Percentiles rank a stretch among this genome's conserved stretches.
phyloP scores from a whole-genome alignment of 2,888 invertebrate genomes.

The Coecobrya sp. region DNA sequence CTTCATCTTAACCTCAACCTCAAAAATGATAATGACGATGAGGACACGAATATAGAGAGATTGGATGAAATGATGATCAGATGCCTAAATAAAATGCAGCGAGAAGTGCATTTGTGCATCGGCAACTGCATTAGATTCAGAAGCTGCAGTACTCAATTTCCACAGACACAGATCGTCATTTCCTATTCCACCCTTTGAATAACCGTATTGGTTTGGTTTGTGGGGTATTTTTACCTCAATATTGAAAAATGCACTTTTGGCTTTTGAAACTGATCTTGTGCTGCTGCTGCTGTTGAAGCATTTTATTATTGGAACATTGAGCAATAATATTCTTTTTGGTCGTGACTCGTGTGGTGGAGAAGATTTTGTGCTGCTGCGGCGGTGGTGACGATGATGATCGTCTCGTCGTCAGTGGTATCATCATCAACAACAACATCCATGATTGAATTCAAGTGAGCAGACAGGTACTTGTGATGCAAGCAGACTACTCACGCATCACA shows the following conservation, averaged over 20 bases:
- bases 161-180: slow-evolving; percentile 44
- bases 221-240: not conserved
- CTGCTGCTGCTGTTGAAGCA: not conserved
- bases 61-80: not conserved
- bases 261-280: not conserved
- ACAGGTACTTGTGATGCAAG: slow-evolving; percentile 79
- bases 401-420: slow-evolving; percentile 22
- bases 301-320: slow-evolving; percentile 69
- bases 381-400: slow-evolving; percentile 40
- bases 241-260: slow-evolving; percentile 55
- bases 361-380: not conserved
- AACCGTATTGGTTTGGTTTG: not conserved
- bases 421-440: slow-evolving; percentile 45
- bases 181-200: slow-evolving; percentile 65
- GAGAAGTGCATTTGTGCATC: slow-evolving; percentile 18
- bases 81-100: slow-evolving; percentile 49
- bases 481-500: slow-evolving; percentile 55
- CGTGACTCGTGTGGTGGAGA: slow-evolving; percentile 51
- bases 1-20: slow-evolving; percentile 53
- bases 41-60: not conserved
- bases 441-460: slow-evolving; percentile 74
- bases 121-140: slow-evolving; percentile 46
- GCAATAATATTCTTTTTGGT: slow-evolving; percentile 7
- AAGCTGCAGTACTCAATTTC: slow-evolving; percentile 28
- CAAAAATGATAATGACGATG: slow-evolving; percentile 43